A percentile compares a stretch with the other conserved stretches of the same genome.
Conservation (phyloP, 2,113 vertebrate species). For the Pimephales promelas region DNA sequence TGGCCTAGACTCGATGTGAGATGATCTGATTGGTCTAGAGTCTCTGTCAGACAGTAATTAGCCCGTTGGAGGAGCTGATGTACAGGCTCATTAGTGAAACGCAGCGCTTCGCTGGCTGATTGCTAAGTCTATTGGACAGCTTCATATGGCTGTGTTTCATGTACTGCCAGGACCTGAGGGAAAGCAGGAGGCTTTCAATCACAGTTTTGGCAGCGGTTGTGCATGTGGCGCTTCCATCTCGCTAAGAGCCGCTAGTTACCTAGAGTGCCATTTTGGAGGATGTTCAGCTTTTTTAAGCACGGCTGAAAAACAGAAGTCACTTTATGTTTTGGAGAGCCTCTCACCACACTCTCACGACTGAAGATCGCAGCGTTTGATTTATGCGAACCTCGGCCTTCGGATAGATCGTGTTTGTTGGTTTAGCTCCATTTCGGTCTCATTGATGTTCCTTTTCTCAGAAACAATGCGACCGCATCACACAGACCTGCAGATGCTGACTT, state of each 20-base stretch:
- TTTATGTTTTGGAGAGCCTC: constrained; percentile 23
- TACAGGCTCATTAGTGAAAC: constrained; percentile 43
- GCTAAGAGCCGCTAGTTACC: constrained; percentile 33
- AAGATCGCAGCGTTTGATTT: background rate
- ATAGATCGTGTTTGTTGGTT: background rate
- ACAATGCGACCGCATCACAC: background rate
- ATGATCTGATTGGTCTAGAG: background rate
- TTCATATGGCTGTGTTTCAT: constrained; percentile 39
- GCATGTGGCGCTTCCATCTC: constrained; percentile 12
- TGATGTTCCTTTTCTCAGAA: background rate
- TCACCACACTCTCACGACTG: background rate
- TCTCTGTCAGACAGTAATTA: background rate
- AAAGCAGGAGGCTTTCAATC: constrained; percentile 45
- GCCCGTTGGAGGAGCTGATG: background rate
- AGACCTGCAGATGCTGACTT: constrained; percentile 9
- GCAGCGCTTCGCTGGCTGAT: constrained; percentile 23
- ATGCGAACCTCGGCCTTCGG: background rate
- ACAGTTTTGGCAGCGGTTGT: constrained; percentile 17
- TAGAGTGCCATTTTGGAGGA: constrained; percentile 31
- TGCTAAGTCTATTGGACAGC: constrained; percentile 27
- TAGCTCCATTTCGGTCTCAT: background rate
- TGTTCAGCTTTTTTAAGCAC: constrained; percentile 27
- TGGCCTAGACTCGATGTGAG: background rate
- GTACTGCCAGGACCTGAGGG: constrained; percentile 38
- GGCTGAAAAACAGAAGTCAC: constrained; percentile 19